These are phyloP conservation scores for Gasterosteus nipponicus DNA, from an alignment of 2,113 vertebrate species.

Conservation along the genomic window DNA sequence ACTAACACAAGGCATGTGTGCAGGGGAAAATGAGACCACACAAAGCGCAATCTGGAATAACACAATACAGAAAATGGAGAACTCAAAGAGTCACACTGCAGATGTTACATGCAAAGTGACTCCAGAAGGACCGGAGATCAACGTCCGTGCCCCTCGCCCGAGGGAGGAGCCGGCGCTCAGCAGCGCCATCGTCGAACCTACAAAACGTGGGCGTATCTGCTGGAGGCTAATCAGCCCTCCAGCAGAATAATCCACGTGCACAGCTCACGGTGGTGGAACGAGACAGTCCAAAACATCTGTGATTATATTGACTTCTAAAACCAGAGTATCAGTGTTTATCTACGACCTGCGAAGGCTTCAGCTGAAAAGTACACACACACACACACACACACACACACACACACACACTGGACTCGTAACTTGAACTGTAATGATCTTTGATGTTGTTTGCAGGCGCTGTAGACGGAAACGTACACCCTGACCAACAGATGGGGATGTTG, in stretches of 20 bases:
- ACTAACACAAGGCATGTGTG: background rate
- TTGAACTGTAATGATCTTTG: conserved; percentile 14
- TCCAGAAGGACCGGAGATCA: background rate
- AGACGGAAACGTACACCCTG: background rate
- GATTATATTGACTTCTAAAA: background rate
- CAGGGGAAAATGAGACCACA: background rate
- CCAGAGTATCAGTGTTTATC: conserved; percentile 41
- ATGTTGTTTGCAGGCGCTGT: too few species aligned
- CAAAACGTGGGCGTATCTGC: background rate
- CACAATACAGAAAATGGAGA: background rate
- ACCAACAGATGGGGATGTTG: conserved; percentile 55
- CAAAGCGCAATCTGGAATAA: background rate
- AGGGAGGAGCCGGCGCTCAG: too few species aligned
- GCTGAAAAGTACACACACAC: conserved; percentile 44
- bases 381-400: conserved; percentile 69
- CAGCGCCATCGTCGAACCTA: background rate
- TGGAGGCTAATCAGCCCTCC: background rate
- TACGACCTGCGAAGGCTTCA: conserved; percentile 27
- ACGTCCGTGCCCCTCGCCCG: too few species aligned
- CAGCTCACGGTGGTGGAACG: background rate
- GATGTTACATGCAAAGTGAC: background rate
- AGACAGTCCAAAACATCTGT: background rate
- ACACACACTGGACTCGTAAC: conserved; percentile 57
- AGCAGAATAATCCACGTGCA: background rate
- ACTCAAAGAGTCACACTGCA: background rate